Conservation (phyloP, 2,113 vertebrate species). For the Clarias batrachus region DNA sequence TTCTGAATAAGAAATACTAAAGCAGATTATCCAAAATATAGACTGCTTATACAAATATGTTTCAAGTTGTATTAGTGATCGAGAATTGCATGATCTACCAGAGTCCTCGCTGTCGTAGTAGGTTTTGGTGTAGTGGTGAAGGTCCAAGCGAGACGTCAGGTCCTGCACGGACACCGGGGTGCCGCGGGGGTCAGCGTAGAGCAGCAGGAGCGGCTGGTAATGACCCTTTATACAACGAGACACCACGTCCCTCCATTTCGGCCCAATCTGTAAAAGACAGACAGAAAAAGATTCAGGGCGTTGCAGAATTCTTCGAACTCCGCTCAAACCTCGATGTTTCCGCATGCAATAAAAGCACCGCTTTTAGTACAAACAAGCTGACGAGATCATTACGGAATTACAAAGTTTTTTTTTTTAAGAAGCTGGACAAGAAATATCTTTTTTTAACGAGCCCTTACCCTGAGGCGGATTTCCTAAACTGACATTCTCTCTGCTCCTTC, state of each 20-base stretch:
- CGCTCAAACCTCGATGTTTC: not conserved
- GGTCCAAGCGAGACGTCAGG: slow-evolving; percentile 77
- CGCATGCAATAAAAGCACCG: not conserved
- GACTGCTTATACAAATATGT: not conserved
- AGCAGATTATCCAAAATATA: not conserved
- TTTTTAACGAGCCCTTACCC: slow-evolving; percentile 44
- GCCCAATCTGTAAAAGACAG: slow-evolving; percentile 81
- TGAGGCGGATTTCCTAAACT: slow-evolving; percentile 29
- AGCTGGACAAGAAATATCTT: not conserved
- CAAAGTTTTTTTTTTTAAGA: not conserved
- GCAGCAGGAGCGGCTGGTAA: slow-evolving; percentile 93
- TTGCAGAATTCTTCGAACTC: not conserved
- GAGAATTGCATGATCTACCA: slow-evolving; percentile 66
- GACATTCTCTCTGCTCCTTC: slow-evolving; percentile 20
- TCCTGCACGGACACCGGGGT: slow-evolving; percentile 87
- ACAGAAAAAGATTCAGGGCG: not conserved
- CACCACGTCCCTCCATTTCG: slow-evolving; percentile 97
- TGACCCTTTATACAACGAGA: slow-evolving; percentile 96
- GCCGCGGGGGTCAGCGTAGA: slow-evolving; percentile 93
- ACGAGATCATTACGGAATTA: not conserved
- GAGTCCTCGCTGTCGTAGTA: slow-evolving; percentile 96
- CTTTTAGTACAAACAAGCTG: not conserved
- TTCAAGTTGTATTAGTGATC: not conserved
- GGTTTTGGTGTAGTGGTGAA: slow-evolving; percentile 79
- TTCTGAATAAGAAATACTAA: not conserved